Conservation (phyloP, 2,113 vertebrate species). For the Podarcis muralis region DNA sequence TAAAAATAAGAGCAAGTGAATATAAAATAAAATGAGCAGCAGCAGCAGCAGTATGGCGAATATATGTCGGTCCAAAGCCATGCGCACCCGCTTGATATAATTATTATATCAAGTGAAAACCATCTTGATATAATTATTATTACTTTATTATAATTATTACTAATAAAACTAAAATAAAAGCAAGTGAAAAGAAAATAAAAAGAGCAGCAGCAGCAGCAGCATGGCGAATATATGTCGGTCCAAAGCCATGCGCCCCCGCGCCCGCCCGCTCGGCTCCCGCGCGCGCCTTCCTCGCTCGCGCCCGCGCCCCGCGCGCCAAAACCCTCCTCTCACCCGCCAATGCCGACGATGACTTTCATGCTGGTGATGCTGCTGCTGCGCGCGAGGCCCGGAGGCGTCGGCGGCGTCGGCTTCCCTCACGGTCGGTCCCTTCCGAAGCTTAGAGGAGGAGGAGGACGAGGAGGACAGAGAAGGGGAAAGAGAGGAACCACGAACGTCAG, state of each 20-base stretch:
- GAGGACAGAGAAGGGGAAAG: constrained; percentile 29
- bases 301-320: neutral
- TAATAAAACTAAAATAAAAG: too few relatives aligned
- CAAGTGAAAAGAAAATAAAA: too few relatives aligned
- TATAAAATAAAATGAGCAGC: too few relatives aligned
- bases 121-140: too few relatives aligned
- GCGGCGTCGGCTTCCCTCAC: constrained; percentile 9
- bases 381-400: neutral
- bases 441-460: constrained; percentile 32
- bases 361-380: neutral
- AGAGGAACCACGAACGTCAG: constrained; percentile 59
- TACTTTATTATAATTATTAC: too few relatives aligned
- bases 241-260: neutral
- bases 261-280: neutral
- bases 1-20: too few relatives aligned
- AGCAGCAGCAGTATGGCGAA: too few relatives aligned
- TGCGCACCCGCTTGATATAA: too few relatives aligned
- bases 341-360: constrained; percentile 90
- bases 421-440: constrained; percentile 16
- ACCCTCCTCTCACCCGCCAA: constrained; percentile 88
- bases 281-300: neutral
- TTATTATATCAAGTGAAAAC: too few relatives aligned
- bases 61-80: too few relatives aligned
- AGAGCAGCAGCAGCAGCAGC: too few relatives aligned
- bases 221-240: too few relatives aligned